Base-by-base conservation (phyloP, 2,113 vertebrate species). In the Sinocyclocheilus maitianheensis region DNA sequence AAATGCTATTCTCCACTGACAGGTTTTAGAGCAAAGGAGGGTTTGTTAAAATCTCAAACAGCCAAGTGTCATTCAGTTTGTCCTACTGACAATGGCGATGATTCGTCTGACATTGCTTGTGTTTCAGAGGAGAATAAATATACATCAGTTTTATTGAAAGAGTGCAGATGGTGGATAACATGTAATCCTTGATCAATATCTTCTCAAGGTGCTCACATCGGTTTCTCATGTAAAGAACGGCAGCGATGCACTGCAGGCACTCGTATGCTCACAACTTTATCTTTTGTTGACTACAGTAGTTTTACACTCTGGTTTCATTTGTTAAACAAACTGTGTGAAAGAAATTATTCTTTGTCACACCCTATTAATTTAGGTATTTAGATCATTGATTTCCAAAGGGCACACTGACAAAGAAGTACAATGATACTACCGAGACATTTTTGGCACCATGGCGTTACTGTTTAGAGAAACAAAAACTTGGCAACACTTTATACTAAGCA, bases 171-270 rank as follows among this genome's bases (percentile, higher is more conserved):
- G 43, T 26, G 74, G 46, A 48, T 43, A 48, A 40, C 22, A 76
- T 48, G 40, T 76, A 48, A 76, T 76, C 74, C 74, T 48, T n/a
- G 74, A 76, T 76, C 74, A 76, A 76, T 76, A 48, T 48, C 46
- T 62, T 69, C 60, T 71, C 51, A 58, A 72, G 81, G 10, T 76
- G 74, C 24, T 81, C 69, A 81, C 89, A 84, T 88, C 84, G 84
- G 89, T 88, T 84, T 85, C 81, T 79, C 82, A 71, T 48, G 51
- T 84, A 72, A 77, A 81, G 77, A 79, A 80, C 58, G 62, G 63
- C 84, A 69, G 63, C 60, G 80, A 37, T 84, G 53, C 48, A n/a
- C 22, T 6, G 53, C 53, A 58, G 53, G 53, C 16, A 5, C 8
- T 43, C 8, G 8, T 46, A 46, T 46, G 43, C 43, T 10, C 43